Conservation (phyloP, 2,888 invertebrate species). For the Pristionchus fissidentatus region DNA sequence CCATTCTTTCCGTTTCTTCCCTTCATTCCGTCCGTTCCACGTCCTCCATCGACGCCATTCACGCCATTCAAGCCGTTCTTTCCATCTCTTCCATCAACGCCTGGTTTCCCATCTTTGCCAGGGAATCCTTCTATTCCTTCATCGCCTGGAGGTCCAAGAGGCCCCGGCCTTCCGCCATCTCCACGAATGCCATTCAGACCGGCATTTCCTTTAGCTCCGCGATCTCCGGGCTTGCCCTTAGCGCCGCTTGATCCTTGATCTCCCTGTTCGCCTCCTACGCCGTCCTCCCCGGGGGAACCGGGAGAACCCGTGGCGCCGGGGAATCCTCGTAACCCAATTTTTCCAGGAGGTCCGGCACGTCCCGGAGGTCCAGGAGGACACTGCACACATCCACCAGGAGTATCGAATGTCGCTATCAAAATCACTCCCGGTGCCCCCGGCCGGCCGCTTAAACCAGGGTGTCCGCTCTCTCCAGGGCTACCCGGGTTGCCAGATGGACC, state of each 20-base stretch:
- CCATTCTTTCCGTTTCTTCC: constrained; percentile 30
- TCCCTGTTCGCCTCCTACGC: background rate
- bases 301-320: no score
- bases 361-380: constrained; percentile 47
- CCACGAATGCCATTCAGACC: background rate
- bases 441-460: constrained; percentile 23
- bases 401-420: constrained; percentile 36
- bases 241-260: background rate
- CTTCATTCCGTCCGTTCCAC: background rate
- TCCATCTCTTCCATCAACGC: constrained; percentile 21
- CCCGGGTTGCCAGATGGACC: constrained; percentile 44
- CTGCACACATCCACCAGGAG: constrained; percentile 45
- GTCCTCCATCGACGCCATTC: constrained; percentile 3
- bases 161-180: background rate
- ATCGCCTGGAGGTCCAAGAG: background rate
- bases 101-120: constrained; percentile 36
- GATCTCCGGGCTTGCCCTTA: background rate
- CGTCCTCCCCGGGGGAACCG: no score
- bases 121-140: background rate
- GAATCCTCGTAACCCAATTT: background rate
- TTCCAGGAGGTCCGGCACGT: background rate
- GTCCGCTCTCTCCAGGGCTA: background rate
- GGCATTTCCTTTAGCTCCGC: background rate
- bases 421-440: constrained; percentile 39
- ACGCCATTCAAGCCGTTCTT: background rate